These are phyloP conservation scores for Pipistrellus pipistrellus DNA, from an alignment of 2,797 vertebrate species.

Conservation along the genomic window DNA sequence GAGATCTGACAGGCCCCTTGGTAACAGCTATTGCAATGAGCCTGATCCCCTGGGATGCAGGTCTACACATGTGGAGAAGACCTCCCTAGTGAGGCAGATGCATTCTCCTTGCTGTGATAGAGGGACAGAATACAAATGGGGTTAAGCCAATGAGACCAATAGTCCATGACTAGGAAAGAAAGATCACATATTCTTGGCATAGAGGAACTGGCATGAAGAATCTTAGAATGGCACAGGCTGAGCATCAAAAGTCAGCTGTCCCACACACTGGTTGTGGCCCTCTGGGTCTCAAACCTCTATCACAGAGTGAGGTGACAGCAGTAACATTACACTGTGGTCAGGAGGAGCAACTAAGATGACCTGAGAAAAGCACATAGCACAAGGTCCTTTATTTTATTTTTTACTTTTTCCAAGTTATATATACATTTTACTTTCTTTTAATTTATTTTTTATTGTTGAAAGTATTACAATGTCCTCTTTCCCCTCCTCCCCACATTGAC, in stretches of 20 bases:
- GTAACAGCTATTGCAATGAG: neutral
- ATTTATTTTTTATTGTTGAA: too few species aligned
- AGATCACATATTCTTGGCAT: neutral
- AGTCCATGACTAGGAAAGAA: neutral
- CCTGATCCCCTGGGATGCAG: neutral
- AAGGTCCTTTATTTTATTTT: neutral
- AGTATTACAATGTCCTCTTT: too few species aligned
- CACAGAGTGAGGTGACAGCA: neutral
- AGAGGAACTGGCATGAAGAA: neutral
- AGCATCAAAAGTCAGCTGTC: neutral
- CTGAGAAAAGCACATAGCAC: neutral
- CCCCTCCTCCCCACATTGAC: too few species aligned
- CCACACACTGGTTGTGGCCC: neutral
- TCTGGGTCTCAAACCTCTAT: neutral
- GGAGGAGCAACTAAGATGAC: neutral
- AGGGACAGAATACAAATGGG: neutral
- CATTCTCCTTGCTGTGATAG: neutral
- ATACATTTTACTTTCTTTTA: too few species aligned
- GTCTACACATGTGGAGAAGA: neutral
- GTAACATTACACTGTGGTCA: rapidly evolving
- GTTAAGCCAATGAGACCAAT: neutral
- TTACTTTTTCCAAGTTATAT: too few species aligned
- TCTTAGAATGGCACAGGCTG: neutral
- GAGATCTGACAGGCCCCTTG: neutral
- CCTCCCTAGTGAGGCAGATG: neutral